Base-by-base conservation (phyloP, 2,797 vertebrate genomes). In the Glossophaga mutica region DNA sequence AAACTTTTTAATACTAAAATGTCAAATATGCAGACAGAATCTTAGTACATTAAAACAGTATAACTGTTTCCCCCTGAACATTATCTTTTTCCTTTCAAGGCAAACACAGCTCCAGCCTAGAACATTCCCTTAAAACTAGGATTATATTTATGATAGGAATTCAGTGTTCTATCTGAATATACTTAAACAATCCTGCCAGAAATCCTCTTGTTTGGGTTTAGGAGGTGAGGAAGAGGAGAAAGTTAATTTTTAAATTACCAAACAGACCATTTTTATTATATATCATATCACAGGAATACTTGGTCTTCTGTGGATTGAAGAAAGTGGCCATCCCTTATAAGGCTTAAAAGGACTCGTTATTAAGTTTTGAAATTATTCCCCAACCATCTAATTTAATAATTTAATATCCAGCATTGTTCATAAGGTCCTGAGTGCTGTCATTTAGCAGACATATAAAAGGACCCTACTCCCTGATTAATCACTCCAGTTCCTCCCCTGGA, bases 341-440 rank as follows among this genome's bases (percentile, higher is more conserved):
- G 32, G 34, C n/a, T 92, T 92, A 92, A 55, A 37, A 90, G 32
- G 46, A 91, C 73, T 50, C 71, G 10, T 76, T 94, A 82, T 78
- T 92, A 93, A 65, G 34, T 74, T 96, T 95, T 85, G 62, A 95
- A 96, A 90, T 68, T 79, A 90, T 79, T 87, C 77, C 32, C 70
- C 50, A 92, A 42, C 14, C 77, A 90, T 83, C 62, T 77, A 34
- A 91, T 83, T 90, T 71, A 94, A 89, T 71, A 96, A 93, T 93
- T 96, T n/a, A 65, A 18, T 79, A 65, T 68, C 42, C 55, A 96
- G 34, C 26, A 85, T 26, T 77, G 76, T 93, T 90, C 81, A 65
- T 78, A 87, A 84, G 50, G 52, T 83, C 94, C 85, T 91, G 32
- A 92, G 81, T 16, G 52, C 73, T 79, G 12, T 68, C 50, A 90